Base-by-base conservation (phyloP, 2,113 vertebrate species). In the Progne subis region DNA sequence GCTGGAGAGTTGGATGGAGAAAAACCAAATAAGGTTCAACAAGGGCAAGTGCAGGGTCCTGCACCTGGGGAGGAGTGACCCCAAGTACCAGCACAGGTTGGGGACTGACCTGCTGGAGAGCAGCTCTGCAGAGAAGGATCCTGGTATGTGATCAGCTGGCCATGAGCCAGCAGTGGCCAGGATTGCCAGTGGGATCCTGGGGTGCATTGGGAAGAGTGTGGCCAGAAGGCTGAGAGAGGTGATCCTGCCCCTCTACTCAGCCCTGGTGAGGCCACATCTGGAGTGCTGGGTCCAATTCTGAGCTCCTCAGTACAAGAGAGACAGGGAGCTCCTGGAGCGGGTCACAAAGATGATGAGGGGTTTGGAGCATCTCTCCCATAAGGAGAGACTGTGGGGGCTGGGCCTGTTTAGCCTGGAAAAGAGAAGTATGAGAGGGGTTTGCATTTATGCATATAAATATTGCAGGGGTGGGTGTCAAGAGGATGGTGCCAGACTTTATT, bases 221-320 rank as follows among this genome's bases (percentile, higher is more conserved):
- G 28, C 23, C 41, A 64, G 4, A 3, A 64, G 49, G 4, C 2
- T 0, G 6, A 28, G 49, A n/a, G 6, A 23, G 14, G 25, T 12
- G 59, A 55, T 32, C 14, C n/a, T 32, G 4, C 7, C 7, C 3
- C 29, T 64, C n/a, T 56, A 2, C 43, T 65, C 4, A 2, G 29
- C 43, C 49, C 19, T 31, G 9, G 10, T 13, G 19, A 50, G 43
- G 24, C 4, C 52, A 49, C 19, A 25, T 43, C 20, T 50, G 61
- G 3, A 67, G 5, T 16, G 29, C 12, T 49, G 43, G 29, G 32
- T 43, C 60, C 34, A 65, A 24, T 17, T 67, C 19, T 43, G 71
- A 25, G 31, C 31, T 68, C 5, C 37, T 56, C 34, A 25, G 31
- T 6, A 2, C 8, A 8, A 31, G 53, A 50, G 8, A 26, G 17